Evolutionary conservation across 2,888 invertebrate genomes (phyloP).

Genomic region (Deroplatys truncata): DNA sequence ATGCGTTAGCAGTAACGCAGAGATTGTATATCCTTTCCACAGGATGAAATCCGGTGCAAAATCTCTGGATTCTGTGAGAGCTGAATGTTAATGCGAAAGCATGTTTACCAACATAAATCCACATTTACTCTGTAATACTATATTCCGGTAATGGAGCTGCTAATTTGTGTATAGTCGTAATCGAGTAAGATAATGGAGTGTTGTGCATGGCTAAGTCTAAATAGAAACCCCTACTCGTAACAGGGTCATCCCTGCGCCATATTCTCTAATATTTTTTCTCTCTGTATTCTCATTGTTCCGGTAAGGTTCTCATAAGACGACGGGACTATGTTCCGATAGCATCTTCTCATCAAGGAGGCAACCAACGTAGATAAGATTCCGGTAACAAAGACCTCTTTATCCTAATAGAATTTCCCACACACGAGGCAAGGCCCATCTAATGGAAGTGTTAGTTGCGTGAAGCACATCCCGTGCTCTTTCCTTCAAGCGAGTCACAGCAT

Average conservation of each 20-base stretch:
- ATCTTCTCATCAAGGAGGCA: not conserved
- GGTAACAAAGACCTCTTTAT: not conserved
- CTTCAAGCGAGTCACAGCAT: not conserved
- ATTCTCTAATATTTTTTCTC: not conserved
- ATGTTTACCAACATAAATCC: not conserved
- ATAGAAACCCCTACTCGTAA: not conserved
- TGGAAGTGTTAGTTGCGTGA: not conserved
- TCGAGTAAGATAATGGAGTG: not conserved
- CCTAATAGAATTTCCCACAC: conserved; percentile 7
- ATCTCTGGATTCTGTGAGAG: not conserved
- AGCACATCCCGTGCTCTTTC: not conserved
- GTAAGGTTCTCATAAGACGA: not conserved
- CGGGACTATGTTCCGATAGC: not conserved
- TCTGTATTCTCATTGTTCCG: not conserved
- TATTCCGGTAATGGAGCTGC: not conserved
- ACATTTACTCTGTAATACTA: not conserved
- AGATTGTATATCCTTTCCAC: not conserved
- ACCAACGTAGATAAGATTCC: not conserved
- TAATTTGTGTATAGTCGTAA: not conserved
- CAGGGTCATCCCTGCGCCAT: not conserved
- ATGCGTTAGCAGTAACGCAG: not conserved
- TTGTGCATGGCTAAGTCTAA: not conserved
- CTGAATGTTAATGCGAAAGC: not conserved
- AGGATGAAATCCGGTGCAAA: not conserved
- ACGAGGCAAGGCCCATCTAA: not conserved